Evolutionary conservation across 2,797 vertebrate species (phyloP).

Genomic region (Sebastes itinus): DNA sequence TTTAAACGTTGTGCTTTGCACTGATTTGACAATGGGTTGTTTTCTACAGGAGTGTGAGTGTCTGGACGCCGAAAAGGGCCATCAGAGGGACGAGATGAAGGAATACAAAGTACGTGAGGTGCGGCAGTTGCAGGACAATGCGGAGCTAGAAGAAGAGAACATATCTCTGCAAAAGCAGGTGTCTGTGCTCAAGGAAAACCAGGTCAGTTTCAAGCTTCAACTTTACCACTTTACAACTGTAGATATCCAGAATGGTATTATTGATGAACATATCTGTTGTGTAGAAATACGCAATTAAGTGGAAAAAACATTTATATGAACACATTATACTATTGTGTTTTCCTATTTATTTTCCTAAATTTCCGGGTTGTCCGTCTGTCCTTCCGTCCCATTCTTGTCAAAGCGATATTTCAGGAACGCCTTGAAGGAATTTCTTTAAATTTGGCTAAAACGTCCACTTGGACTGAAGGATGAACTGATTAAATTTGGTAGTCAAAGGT

Average conservation of each 20-base stretch:
- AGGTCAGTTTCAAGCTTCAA: conserved; percentile 73
- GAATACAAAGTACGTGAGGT: conserved; percentile 86
- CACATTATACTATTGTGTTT: background rate
- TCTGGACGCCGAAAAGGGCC: conserved; percentile 83
- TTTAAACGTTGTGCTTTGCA: background rate
- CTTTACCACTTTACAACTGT: background rate
- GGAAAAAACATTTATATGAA: background rate
- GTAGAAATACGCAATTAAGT: background rate
- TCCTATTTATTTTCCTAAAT: too few relatives aligned
- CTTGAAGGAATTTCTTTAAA: too few relatives aligned
- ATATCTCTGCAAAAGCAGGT: conserved; percentile 89
- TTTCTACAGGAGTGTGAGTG: conserved; percentile 81
- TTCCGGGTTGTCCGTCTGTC: too few relatives aligned
- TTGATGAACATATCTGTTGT: background rate
- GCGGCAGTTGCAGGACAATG: conserved; percentile 86
- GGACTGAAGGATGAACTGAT: background rate
- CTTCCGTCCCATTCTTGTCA: too few relatives aligned
- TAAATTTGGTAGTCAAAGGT: background rate
- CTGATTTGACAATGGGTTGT: conserved; percentile 14
- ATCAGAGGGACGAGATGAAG: conserved; percentile 85
- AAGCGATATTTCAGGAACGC: too few relatives aligned
- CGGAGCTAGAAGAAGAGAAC: conserved; percentile 89
- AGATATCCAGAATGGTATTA: background rate
- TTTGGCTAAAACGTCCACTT: background rate
- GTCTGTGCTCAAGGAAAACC: conserved; percentile 87